phyloP scores from a whole-genome alignment of 2,797 vertebrate genomes.

The Rhynchonycteris naso region DNA sequence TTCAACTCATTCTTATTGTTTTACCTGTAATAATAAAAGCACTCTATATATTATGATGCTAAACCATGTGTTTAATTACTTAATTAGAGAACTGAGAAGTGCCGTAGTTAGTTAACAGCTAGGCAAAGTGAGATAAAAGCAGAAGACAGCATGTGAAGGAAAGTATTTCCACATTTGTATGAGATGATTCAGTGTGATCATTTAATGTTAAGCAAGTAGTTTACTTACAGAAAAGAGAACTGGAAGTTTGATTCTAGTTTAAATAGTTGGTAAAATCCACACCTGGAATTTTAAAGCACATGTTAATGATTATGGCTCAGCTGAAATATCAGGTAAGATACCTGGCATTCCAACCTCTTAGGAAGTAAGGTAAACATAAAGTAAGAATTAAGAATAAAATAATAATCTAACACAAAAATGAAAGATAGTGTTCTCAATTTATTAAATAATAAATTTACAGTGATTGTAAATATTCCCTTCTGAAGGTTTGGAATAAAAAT shows the following conservation, averaged over 20 bases:
- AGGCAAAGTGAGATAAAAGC: not conserved
- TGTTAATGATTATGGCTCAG: not conserved
- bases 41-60: not conserved
- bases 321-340: not conserved
- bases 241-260: not conserved
- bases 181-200: not conserved
- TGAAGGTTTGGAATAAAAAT: not conserved
- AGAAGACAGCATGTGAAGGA: not conserved
- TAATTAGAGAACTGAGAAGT: constrained; percentile 44
- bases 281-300: not conserved
- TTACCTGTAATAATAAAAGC: constrained; percentile 52
- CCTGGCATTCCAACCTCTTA: not conserved
- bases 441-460: not conserved
- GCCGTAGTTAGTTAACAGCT: not conserved
- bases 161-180: not conserved
- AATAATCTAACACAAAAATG: not conserved
- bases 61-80: constrained; percentile 62
- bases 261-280: not conserved
- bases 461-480: not conserved
- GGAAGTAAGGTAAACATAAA: not conserved
- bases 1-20: constrained; percentile 49
- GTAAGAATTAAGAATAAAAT: not conserved
- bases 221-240: not conserved
- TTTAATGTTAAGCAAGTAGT: not conserved
- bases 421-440: not conserved